Base-by-base conservation (phyloP, 2,888 invertebrate genomes). In the Dermolepida albohirtum region DNA sequence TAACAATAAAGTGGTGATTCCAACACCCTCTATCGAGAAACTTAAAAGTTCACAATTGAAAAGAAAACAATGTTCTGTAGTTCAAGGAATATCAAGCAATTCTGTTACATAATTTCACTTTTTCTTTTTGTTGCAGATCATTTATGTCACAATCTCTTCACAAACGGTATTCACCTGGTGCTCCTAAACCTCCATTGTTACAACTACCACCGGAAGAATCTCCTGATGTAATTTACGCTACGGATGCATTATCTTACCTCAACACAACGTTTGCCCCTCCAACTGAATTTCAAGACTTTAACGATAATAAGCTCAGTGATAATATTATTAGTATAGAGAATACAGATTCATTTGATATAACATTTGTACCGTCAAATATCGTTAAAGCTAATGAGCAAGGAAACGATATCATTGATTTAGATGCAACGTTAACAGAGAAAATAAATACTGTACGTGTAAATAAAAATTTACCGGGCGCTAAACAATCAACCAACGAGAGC, bases 231-330 rank as follows among this genome's bases (percentile, higher is more conserved):
- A 57, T 66, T 22, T 34, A 40, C 29, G 54, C 50, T n/a, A 64
- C 64, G 0, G 44, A 64, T 34, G 51, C 29, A 5, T 29, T 59
- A 34, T 41, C 69, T 14, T 70, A 66, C 64, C 55, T 69, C 0
- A 67, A 72, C 52, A 47, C 66, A 68, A 70, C 71, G 10, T 68
- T 75, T 62, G 66, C 74, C 1, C 77, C 77, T 10, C 76, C 77
- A n/a, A 65, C 71, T 34, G 74, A 72, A 67, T 77, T 77, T 66
- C 75, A 75, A 74, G 74, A 76, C 65, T 1, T 7, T 22, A 7
- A 11, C 40, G 1, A 4, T 5, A 41, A n/a, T 6, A 8, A 8
- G 5, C 6, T 8, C 10, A 55, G 7, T 29, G 22, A 14, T 12
- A 43, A 44, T 27, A 8, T n/a, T 14, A 7, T 8, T 17, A 29